Conservation (phyloP, 2,888 invertebrate genomes). For the Oscheius sp. region DNA sequence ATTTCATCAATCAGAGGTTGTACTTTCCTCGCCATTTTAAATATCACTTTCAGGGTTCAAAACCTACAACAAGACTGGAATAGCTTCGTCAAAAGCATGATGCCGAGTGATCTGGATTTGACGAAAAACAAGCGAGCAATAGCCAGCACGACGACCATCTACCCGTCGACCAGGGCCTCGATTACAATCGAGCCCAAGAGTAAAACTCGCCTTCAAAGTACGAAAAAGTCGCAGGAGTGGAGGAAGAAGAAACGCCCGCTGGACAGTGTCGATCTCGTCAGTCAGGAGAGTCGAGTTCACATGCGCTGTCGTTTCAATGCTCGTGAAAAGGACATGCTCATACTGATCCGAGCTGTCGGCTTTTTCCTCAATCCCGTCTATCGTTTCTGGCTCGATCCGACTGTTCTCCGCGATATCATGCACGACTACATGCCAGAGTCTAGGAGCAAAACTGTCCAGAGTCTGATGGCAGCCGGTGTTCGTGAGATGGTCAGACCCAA, state of each 20-base stretch:
- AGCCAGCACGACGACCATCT: constrained; percentile 20
- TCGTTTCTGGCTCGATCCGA: constrained; percentile 71
- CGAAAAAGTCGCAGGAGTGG: constrained; percentile 17
- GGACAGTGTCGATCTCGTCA: constrained; percentile 62
- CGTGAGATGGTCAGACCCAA: constrained; percentile 64
- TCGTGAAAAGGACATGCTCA: constrained; percentile 65
- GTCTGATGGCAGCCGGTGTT: constrained; percentile 70
- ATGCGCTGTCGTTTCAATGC: constrained; percentile 60
- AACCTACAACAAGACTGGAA: constrained; percentile 62
- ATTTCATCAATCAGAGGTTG: constrained; percentile 20
- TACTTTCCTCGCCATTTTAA: background rate
- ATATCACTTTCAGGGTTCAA: constrained; percentile 42
- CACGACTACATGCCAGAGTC: constrained; percentile 69
- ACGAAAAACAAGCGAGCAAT: constrained; percentile 41
- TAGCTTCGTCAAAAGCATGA: constrained; percentile 53
- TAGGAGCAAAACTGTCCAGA: constrained; percentile 58
- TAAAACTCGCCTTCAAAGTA: constrained; percentile 23
- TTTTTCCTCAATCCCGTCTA: constrained; percentile 72
- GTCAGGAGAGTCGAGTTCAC: constrained; percentile 54
- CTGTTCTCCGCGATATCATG: constrained; percentile 70
- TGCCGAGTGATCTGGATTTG: constrained; percentile 58
- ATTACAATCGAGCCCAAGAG: constrained; percentile 36
- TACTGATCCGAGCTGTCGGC: constrained; percentile 70
- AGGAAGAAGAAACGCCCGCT: constrained; percentile 53
- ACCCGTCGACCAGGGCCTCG: constrained; percentile 35